phyloP scores from a whole-genome alignment of 53 echinoderm and acorn worm species.

The Mesocentrotus franciscanus region DNA sequence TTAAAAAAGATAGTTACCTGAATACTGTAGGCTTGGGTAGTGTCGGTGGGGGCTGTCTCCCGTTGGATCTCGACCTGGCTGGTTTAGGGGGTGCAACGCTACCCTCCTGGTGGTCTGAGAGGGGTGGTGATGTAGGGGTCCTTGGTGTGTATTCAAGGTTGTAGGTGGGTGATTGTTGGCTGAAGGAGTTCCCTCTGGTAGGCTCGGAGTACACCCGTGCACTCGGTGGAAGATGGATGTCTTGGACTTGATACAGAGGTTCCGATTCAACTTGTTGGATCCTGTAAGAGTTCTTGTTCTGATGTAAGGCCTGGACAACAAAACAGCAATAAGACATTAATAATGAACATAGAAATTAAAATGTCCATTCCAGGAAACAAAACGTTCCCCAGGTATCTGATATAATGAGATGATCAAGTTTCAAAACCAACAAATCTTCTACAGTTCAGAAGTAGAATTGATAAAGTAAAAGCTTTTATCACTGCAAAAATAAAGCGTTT shows the following conservation, averaged over 20 bases:
- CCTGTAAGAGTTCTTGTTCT: slow-evolving; percentile 1
- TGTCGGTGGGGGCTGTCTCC: slow-evolving; percentile 59
- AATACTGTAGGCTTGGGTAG: slow-evolving; percentile 60
- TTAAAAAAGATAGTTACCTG: slow-evolving; percentile 12
- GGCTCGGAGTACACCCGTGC: slow-evolving; percentile 35
- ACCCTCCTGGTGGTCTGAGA: slow-evolving; percentile 32
- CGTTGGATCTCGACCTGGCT: slow-evolving; percentile 54
- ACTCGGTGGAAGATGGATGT: slow-evolving; percentile 42
- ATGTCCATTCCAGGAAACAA: neutral
- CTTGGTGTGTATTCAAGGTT: slow-evolving; percentile 18
- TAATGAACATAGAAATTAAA: neutral
- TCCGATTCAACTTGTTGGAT: slow-evolving; percentile 54
- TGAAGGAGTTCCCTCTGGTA: slow-evolving; percentile 18
- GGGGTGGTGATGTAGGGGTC: slow-evolving; percentile 48
- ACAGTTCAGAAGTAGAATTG: too few species aligned
- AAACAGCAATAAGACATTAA: neutral
- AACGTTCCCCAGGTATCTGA: neutral
- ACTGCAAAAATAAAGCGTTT: neutral
- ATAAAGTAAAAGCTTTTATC: too few species aligned
- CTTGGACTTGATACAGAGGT: slow-evolving; percentile 60
- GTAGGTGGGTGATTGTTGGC: slow-evolving; percentile 53
- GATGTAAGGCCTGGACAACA: slow-evolving; percentile 14
- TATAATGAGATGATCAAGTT: neutral
- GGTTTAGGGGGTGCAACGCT: slow-evolving; percentile 58
- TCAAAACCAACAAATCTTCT: neutral